These are phyloP conservation scores for Malthinus flaveolus DNA, from an alignment of 2,888 invertebrate species.

Conservation along the genomic window DNA sequence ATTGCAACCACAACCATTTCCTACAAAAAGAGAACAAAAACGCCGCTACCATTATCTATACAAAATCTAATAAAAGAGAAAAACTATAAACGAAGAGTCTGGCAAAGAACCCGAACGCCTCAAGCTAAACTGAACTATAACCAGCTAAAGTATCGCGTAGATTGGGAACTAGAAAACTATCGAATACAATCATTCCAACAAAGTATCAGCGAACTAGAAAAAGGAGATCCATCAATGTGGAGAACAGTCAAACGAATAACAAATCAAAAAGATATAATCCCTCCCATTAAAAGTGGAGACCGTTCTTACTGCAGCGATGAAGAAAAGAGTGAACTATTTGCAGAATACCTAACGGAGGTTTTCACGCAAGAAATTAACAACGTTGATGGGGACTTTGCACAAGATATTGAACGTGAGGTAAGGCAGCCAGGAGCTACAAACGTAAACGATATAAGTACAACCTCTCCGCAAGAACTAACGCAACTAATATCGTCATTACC, in stretches of 20 bases:
- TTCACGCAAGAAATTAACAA: not conserved
- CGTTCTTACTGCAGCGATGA: not conserved
- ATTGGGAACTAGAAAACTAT: not conserved
- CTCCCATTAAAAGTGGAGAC: not conserved
- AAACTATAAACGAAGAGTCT: not conserved
- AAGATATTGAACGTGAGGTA: not conserved
- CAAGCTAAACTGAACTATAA: not conserved
- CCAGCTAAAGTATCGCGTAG: not conserved
- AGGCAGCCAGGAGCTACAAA: slow-evolving; percentile 6
- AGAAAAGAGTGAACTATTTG: slow-evolving; percentile 4
- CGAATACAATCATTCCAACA: not conserved
- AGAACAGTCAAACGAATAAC: not conserved
- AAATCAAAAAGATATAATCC: not conserved
- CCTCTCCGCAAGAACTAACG: slow-evolving; percentile 11
- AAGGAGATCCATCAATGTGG: not conserved
- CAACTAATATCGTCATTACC: slow-evolving; percentile 11
- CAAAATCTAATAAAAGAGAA: slow-evolving; percentile 4
- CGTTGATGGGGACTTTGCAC: not conserved
- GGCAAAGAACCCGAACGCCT: not conserved
- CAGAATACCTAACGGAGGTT: not conserved
- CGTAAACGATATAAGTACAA: not conserved
- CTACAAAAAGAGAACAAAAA: not conserved
- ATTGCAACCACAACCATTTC: not conserved
- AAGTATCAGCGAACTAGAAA: not conserved
- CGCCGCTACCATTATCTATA: not conserved